These are phyloP conservation scores for Notothenia coriiceps DNA, from an alignment of 2,113 vertebrate genomes.

Conservation along the genomic window DNA sequence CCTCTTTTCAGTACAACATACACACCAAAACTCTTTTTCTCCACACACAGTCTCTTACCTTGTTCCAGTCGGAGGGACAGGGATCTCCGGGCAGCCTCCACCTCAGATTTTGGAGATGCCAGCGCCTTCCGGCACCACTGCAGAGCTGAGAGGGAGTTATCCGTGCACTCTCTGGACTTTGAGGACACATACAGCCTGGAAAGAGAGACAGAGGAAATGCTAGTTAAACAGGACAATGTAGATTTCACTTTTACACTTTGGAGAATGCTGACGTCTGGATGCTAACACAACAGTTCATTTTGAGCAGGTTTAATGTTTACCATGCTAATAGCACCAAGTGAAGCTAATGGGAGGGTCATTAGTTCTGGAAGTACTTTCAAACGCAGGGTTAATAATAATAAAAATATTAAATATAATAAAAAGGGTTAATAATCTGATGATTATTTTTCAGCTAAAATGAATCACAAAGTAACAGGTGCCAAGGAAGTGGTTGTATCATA, in stretches of 20 bases:
- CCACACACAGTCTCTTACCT: slow-evolving; percentile 78
- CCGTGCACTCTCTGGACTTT: slow-evolving; percentile 73
- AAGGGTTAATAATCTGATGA: not conserved
- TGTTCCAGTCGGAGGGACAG: slow-evolving; percentile 90
- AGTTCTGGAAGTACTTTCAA: not conserved
- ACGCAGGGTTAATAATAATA: not conserved
- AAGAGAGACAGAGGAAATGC: not conserved
- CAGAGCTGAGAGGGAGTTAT: slow-evolving; percentile 82
- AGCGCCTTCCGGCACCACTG: slow-evolving; percentile 93
- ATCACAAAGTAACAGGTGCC: not conserved
- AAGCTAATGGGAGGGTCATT: too few relatives aligned
- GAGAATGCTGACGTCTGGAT: not conserved
- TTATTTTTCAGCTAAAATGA: not conserved
- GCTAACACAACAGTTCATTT: too few relatives aligned
- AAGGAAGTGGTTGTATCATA: too few relatives aligned
- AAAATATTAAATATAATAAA: too few relatives aligned
- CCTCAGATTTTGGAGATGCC: slow-evolving; percentile 89
- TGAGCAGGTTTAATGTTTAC: too few relatives aligned
- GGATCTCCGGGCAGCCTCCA: slow-evolving; percentile 88
- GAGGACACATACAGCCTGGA: slow-evolving; percentile 90
- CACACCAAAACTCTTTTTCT: not conserved
- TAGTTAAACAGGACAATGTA: too few relatives aligned
- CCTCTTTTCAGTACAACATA: not conserved
- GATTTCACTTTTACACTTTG: not conserved
- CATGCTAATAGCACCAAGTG: too few relatives aligned